Conservation (phyloP, 2,888 invertebrate species). For the Amphipoea oculea region DNA sequence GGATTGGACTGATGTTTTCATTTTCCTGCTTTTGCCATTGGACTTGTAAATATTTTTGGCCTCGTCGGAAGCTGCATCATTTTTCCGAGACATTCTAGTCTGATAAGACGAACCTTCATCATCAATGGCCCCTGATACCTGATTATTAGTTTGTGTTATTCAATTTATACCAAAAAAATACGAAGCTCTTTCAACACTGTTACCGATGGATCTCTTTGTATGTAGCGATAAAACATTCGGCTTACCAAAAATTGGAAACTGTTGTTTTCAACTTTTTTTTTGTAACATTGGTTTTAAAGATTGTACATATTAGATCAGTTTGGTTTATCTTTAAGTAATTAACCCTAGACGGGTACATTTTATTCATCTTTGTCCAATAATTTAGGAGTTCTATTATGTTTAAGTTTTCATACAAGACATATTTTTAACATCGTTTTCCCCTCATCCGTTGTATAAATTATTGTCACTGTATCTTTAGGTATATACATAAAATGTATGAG, state of each 20-base stretch:
- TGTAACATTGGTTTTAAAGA: conserved; percentile 82
- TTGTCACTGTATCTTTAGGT: conserved; percentile 86
- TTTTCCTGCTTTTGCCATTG: conserved; percentile 78
- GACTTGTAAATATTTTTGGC: conserved; percentile 87
- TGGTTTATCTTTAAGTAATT: conserved; percentile 79
- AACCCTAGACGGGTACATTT: conserved; percentile 79
- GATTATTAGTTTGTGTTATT: conserved; percentile 84
- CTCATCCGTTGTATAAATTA: conserved; percentile 89
- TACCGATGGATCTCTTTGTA: conserved; percentile 90
- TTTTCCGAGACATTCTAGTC: conserved; percentile 87
- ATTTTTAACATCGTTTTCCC: conserved; percentile 72
- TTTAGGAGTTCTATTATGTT: conserved; percentile 76
- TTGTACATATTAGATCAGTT: conserved; percentile 85
- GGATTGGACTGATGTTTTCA: conserved; percentile 81
- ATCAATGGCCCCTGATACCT: conserved; percentile 81
- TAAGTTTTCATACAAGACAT: conserved; percentile 69
- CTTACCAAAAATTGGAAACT: conserved; percentile 85
- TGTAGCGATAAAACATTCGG: conserved; percentile 81
- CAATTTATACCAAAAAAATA: conserved; percentile 89
- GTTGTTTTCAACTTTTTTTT: conserved; percentile 78
- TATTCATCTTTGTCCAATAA: conserved; percentile 82
- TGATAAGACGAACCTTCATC: conserved; percentile 67
- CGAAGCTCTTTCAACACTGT: conserved; percentile 88
- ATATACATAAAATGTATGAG: conserved; percentile 89
- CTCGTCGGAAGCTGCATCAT: conserved; percentile 71